These are phyloP conservation scores for Altica lythri DNA, from an alignment of 2,888 invertebrate genomes.

Conservation along the genomic window DNA sequence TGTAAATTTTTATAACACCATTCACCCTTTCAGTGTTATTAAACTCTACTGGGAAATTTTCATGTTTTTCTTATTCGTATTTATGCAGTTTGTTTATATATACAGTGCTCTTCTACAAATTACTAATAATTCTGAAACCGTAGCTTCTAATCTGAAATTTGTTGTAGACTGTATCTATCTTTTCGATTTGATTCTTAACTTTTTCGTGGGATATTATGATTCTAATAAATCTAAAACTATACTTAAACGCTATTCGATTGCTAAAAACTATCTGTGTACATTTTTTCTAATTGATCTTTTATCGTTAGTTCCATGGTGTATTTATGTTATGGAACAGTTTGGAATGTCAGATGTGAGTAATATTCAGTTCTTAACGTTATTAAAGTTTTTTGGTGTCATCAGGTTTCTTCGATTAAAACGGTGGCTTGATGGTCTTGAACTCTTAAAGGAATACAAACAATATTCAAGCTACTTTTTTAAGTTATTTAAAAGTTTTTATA, in stretches of 20 bases:
- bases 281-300: not conserved
- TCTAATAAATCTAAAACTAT: conserved; percentile 5
- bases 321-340: not conserved
- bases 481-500: conserved; percentile 1
- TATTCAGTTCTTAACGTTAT: too few relatives aligned
- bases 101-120: not conserved
- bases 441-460: conserved; percentile 9
- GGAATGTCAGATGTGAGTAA: too few relatives aligned
- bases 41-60: conserved; percentile 24
- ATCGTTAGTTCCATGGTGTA: not conserved
- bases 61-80: conserved; percentile 9
- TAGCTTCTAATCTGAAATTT: not conserved
- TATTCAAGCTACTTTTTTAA: conserved; percentile 22
- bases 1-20: not conserved
- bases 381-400: not conserved
- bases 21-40: not conserved
- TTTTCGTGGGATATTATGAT: conserved; percentile 19
- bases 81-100: not conserved
- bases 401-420: not conserved
- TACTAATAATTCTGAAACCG: not conserved
- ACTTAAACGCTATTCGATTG: conserved; percentile 6
- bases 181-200: conserved; percentile 8
- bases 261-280: conserved; percentile 1
- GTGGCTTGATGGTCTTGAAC: not conserved
- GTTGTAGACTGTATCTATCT: not conserved